Percentiles rank a stretch among this genome's conserved stretches.
Evolutionary conservation across 1,140 invertebrate genomes (phyloP).

Genomic region (Drosophila kurseongensis): DNA sequence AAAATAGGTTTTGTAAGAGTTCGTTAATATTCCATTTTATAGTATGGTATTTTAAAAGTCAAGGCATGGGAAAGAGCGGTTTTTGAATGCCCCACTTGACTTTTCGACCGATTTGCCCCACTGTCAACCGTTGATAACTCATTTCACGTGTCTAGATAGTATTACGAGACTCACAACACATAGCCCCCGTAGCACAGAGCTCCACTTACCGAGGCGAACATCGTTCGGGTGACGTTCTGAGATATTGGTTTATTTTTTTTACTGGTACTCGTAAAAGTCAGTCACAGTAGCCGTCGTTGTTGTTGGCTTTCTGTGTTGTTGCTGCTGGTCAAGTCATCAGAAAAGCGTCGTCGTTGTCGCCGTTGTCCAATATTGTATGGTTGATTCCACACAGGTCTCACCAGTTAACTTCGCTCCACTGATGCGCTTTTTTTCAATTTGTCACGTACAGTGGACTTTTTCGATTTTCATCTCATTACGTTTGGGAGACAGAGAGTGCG

Average conservation of each 20-base stretch:
- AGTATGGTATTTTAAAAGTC: no score
- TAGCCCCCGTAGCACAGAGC: background rate
- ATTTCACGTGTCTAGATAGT: conserved; percentile 82
- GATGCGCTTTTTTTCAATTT: conserved; percentile 83
- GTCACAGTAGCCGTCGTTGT: conserved; percentile 63
- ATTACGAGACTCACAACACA: conserved; percentile 43
- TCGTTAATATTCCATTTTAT: no score
- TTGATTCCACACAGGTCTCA: conserved; percentile 82
- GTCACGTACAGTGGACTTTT: conserved; percentile 78
- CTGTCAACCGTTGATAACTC: conserved; percentile 70
- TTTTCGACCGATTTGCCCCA: conserved; percentile 16
- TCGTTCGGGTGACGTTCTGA: conserved; percentile 33
- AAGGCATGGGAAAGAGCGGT: no score
- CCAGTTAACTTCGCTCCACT: conserved; percentile 83
- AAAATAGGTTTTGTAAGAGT: no score
- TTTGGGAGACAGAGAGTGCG: conserved; percentile 8
- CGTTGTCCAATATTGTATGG: conserved; percentile 78
- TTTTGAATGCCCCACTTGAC: no score
- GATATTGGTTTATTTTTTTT: conserved; percentile 52
- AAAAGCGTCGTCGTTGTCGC: conserved; percentile 55
- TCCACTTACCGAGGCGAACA: conserved; percentile 31
- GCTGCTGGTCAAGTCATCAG: conserved; percentile 68
- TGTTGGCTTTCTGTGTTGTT: conserved; percentile 33
- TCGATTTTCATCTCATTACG: conserved; percentile 72
- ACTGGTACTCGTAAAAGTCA: conserved; percentile 69